These are phyloP conservation scores for Cryptus armator DNA, from an alignment of 2,888 invertebrate genomes.

Conservation along the genomic window DNA sequence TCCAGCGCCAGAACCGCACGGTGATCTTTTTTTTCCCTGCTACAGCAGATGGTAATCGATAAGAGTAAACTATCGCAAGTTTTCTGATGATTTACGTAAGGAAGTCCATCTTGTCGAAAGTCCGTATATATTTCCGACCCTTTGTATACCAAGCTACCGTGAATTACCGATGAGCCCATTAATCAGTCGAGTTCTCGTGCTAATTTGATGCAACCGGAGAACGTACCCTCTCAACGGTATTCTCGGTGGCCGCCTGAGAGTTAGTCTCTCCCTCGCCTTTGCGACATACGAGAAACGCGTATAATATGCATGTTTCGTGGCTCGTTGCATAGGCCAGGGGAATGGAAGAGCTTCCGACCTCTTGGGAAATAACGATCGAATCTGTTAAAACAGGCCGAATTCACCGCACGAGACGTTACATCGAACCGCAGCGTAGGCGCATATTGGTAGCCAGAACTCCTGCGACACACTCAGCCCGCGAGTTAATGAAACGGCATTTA, in stretches of 20 bases:
- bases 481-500: constrained; percentile 68
- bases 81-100: constrained; percentile 37
- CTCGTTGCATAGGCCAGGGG: constrained; percentile 5
- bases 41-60: neutral
- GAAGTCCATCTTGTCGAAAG: constrained; percentile 50
- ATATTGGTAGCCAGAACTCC: neutral
- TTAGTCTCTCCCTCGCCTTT: constrained; percentile 38
- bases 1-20: neutral
- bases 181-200: constrained; percentile 69
- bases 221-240: constrained; percentile 27
- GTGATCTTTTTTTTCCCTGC: neutral
- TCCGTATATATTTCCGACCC: constrained; percentile 13
- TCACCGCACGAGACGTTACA: constrained; percentile 54
- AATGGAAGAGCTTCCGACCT: constrained; percentile 42
- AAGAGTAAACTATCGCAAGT: neutral
- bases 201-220: constrained; percentile 64
- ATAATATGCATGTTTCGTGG: constrained; percentile 64
- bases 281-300: constrained; percentile 51
- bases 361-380: constrained; percentile 67
- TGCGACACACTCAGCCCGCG: constrained; percentile 18
- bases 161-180: constrained; percentile 70
- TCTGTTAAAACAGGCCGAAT: constrained; percentile 59
- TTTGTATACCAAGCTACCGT: constrained; percentile 26
- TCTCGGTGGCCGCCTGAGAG: constrained; percentile 43
- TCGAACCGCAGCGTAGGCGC: constrained; percentile 34